A percentile compares a stretch with the other conserved stretches of the same genome.
Evolutionary conservation across 2,113 vertebrate genomes (phyloP).

Genomic region (Sinosuthora webbiana): DNA sequence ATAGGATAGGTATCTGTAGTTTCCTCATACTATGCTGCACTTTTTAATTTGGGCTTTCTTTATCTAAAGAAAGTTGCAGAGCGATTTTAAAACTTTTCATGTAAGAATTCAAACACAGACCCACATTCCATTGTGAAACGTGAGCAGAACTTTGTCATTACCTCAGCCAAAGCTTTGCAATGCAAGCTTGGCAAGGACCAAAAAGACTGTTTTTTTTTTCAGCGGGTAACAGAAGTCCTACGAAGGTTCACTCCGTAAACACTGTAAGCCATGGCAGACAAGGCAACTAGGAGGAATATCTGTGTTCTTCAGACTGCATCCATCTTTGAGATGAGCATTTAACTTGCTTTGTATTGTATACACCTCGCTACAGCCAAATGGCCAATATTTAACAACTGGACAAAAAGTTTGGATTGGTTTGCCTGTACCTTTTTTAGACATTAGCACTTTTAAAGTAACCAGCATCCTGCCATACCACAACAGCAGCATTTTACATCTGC

Average conservation of each 20-base stretch:
- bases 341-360: neutral
- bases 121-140: neutral
- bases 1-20: neutral
- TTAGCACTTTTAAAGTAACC: neutral
- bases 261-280: neutral
- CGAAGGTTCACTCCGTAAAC: neutral
- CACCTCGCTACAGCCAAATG: neutral
- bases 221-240: neutral
- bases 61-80: neutral
- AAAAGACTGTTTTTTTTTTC: neutral
- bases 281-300: neutral
- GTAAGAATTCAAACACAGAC: neutral
- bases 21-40: neutral
- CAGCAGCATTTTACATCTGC: neutral
- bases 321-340: neutral
- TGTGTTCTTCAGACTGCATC: neutral
- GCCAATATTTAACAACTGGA: neutral
- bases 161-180: neutral
- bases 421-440: neutral
- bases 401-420: neutral
- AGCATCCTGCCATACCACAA: neutral
- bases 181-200: neutral
- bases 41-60: neutral
- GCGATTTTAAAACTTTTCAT: neutral
- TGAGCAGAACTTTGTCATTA: neutral